Percentiles rank a stretch among this genome's conserved stretches.
Evolutionary conservation across 2,888 invertebrate species (phyloP).

Genomic region (Caenorhabditis auriculariae): DNA sequence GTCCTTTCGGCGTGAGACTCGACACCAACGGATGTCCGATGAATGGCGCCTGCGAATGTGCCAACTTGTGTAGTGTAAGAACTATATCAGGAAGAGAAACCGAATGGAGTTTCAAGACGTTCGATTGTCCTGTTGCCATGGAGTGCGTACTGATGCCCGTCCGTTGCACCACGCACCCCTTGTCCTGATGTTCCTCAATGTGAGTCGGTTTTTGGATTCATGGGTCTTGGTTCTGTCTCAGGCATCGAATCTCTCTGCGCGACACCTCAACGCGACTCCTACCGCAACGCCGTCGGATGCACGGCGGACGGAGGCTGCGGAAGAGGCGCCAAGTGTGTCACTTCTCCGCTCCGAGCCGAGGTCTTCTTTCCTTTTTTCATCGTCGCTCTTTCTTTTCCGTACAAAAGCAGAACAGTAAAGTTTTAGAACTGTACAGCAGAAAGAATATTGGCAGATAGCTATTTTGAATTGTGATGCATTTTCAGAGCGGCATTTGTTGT

Average conservation of each 20-base stretch:
- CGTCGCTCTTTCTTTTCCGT: too few relatives aligned
- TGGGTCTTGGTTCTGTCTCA: too few relatives aligned
- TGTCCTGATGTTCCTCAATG: slow-evolving; percentile 37
- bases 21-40: slow-evolving; percentile 40
- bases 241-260: slow-evolving; percentile 6
- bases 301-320: slow-evolving; percentile 22
- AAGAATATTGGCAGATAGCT: too few relatives aligned
- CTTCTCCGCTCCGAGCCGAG: too few relatives aligned
- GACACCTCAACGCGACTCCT: slow-evolving; percentile 17
- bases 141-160: slow-evolving; percentile 25
- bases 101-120: slow-evolving; percentile 17
- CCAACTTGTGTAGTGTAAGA: slow-evolving; percentile 33
- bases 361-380: too few relatives aligned
- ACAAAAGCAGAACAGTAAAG: too few relatives aligned
- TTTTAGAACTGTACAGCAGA: too few relatives aligned
- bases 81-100: background rate
- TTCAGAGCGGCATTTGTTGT: too few relatives aligned
- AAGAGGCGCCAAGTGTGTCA: too few relatives aligned
- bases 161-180: slow-evolving; percentile 23
- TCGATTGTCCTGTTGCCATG: slow-evolving; percentile 21
- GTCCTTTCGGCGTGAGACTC: slow-evolving; percentile 30
- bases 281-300: slow-evolving; percentile 18
- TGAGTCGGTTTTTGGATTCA: background rate
- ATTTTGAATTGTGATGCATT: too few relatives aligned
- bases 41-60: slow-evolving; percentile 40